phyloP scores from a whole-genome alignment of 2,113 vertebrate genomes.

The Ariopsis seemanni region DNA sequence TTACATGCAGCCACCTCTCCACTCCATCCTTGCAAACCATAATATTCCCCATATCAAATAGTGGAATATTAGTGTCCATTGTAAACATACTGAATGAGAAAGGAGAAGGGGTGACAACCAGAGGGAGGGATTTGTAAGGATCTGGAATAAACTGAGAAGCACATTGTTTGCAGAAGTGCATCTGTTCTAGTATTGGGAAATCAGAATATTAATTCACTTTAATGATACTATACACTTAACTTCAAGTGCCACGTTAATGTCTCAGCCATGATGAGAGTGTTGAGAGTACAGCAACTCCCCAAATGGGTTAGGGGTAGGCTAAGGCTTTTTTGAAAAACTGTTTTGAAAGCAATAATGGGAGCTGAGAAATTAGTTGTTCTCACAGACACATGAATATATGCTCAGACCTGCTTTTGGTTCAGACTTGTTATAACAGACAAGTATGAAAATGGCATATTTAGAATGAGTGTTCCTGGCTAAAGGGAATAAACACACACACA shows the following conservation, averaged over 20 bases:
- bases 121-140: slow-evolving; percentile 14
- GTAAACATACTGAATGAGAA: neutral
- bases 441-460: slow-evolving; percentile 42
- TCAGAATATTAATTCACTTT: slow-evolving; percentile 1
- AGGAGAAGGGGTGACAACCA: slow-evolving; percentile 46
- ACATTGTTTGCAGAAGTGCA: neutral
- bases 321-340: neutral
- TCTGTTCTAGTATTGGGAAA: neutral
- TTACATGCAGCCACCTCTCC: too few species aligned
- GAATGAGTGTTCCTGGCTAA: slow-evolving; percentile 17
- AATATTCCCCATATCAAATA: too few species aligned
- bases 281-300: neutral
- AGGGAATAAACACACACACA: slow-evolving; percentile 21
- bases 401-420: slow-evolving; percentile 32
- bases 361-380: neutral
- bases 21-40: too few species aligned
- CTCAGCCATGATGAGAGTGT: slow-evolving; percentile 3
- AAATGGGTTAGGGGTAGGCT: neutral
- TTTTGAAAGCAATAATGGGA: neutral
- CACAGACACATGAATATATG: slow-evolving; percentile 15
- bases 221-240: neutral
- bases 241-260: neutral
- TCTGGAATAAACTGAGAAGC: neutral
- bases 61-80: too few species aligned
- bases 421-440: slow-evolving; percentile 43